Evolutionary conservation across 1,140 invertebrate species (phyloP), one percentile per base, ranked within the genome.

Genomic region (Vanessa atalanta): DNA sequence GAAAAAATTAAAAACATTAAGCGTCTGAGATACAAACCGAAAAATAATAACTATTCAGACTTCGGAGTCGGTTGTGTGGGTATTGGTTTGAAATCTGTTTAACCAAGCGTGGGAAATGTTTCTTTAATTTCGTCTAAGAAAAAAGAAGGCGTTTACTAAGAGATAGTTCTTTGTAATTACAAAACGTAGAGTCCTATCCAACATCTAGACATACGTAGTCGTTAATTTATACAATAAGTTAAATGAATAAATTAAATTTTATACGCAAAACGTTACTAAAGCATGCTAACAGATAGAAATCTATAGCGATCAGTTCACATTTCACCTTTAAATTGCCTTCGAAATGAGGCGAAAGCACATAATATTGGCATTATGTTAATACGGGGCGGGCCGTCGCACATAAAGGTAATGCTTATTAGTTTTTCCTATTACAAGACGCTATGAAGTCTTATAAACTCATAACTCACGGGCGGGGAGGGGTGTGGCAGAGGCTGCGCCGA

Each of bases 1-100:
- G 89, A 91, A 91, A 93, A 93, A 93, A 93, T 88, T 89, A 87
- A 90, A 90, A 89, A 89, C 88, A 91, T 89, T 90, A 88, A 91
- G 83, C 84, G 84, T 75, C 78, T 85, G 80, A 86, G 78, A 83
- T 83, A 76, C 79, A 76, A 79, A 82, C 76, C 73, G 77, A 87
- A 81, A 83, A 82, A 85, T 80, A 76, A 76, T 72, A 76, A 76
- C 70, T 72, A 70, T 76, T 76, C 65, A 23, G 47, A 67, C 16
- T 68, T 16, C 53, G 43, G 47, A 72, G 74, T 65, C 72, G 65
- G 60, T 67, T 71, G 55, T 75, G 69, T 64, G 55, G 31, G 57
- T 72, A 64, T 72, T 47, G 63, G 65, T 67, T 55, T 53, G 65
- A 64, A 55, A 72, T 76, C 53, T 47, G 69, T 53, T 75, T 53